phyloP scores from a whole-genome alignment of 2,888 invertebrate species.

The Chymomyza amoena region DNA sequence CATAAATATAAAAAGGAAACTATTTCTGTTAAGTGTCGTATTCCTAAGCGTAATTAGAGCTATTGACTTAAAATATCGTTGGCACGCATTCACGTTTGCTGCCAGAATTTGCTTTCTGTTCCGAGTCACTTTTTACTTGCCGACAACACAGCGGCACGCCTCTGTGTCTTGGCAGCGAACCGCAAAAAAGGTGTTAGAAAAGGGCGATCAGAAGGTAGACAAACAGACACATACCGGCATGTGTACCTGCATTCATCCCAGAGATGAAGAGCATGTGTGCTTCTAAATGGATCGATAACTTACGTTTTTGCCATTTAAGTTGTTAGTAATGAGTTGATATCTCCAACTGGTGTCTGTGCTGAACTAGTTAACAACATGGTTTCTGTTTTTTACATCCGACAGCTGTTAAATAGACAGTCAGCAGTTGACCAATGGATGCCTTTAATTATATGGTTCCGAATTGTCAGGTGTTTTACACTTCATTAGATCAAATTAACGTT shows the following conservation, averaged over 20 bases:
- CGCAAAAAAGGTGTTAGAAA: conserved; percentile 66
- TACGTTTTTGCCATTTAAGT: conserved; percentile 32
- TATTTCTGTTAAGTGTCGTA: conserved; percentile 60
- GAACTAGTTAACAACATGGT: conserved; percentile 35
- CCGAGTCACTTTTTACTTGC: conserved; percentile 57
- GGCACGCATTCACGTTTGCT: conserved; percentile 12
- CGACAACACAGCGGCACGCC: conserved; percentile 69
- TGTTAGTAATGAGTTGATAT: conserved; percentile 35
- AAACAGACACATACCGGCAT: conserved; percentile 28
- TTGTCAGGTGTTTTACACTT: conserved; percentile 55
- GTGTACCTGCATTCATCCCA: conserved; percentile 1
- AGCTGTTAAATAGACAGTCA: conserved; percentile 42
- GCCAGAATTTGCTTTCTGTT: conserved; percentile 43
- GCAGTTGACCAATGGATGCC: conserved; percentile 38
- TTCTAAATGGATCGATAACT: conserved; percentile 15
- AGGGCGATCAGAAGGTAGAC: conserved; percentile 45
- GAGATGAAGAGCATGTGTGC: neutral
- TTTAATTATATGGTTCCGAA: conserved; percentile 44
- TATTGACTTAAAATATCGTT: conserved; percentile 56
- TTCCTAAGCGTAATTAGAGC: conserved; percentile 63
- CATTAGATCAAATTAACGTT: conserved; percentile 48
- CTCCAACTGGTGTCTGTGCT: conserved; percentile 23
- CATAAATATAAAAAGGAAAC: conserved; percentile 61
- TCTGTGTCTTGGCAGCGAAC: conserved; percentile 48
- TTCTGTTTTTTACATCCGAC: conserved; percentile 40